A percentile compares a stretch with the other conserved stretches of the same genome.
Evolutionary conservation across 2,113 vertebrate species (phyloP).

Genomic region (Salvelinus fontinalis): DNA sequence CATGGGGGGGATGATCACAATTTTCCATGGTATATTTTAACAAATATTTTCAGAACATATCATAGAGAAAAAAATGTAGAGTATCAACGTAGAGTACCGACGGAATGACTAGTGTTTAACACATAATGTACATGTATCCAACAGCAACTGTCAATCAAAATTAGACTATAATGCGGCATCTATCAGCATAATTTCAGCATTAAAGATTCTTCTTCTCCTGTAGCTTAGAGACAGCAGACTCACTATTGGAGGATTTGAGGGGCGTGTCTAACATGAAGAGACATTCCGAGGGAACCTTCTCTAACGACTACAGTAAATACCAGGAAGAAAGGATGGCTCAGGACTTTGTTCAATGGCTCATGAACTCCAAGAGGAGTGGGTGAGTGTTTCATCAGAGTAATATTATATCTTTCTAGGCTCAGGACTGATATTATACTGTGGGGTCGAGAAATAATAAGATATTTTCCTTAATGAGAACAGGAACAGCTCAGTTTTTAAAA

Average conservation of each 20-base stretch:
- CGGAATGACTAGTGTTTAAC: not conserved
- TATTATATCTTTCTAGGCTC: not conserved
- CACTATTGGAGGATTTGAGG: slow-evolving; percentile 66
- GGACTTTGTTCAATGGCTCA: slow-evolving; percentile 94
- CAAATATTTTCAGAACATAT: no score
- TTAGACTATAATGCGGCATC: not conserved
- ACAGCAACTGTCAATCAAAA: not conserved
- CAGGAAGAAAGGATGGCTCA: slow-evolving; percentile 90
- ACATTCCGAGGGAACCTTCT: slow-evolving; percentile 96
- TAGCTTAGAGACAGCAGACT: slow-evolving; percentile 77
- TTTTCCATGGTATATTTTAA: no score
- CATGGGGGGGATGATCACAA: no score
- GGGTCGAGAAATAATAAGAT: not conserved
- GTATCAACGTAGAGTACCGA: not conserved
- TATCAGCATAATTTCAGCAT: not conserved
- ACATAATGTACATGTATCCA: not conserved
- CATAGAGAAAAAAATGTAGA: no score
- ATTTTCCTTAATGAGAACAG: no score
- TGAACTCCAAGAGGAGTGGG: slow-evolving; percentile 93
- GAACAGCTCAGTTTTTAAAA: not conserved
- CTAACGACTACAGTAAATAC: slow-evolving; percentile 97
- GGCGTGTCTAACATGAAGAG: slow-evolving; percentile 83
- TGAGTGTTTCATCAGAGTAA: slow-evolving; percentile 59
- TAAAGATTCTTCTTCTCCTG: not conserved
- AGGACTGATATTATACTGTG: not conserved